Conservation (phyloP, 1,140 invertebrate genomes). For the Elymnias hypermnestra region DNA sequence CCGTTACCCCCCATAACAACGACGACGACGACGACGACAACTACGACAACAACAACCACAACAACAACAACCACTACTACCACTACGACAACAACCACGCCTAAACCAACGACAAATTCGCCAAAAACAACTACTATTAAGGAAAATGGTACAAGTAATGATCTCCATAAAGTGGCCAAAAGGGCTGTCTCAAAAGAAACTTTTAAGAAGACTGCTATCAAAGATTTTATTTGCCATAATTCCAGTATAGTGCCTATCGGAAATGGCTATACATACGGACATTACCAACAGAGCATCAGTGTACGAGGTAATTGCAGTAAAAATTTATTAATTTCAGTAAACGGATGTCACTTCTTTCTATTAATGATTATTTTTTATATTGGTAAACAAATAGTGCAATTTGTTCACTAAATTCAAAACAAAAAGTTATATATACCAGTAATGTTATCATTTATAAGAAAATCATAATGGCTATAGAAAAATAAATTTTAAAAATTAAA, state of each 20-base stretch:
- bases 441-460: too few relatives aligned
- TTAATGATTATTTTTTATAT: too few relatives aligned
- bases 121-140: conserved; percentile 28
- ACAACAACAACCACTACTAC: conserved; percentile 64
- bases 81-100: conserved; percentile 38
- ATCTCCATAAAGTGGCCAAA: conserved; percentile 34
- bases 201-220: conserved; percentile 30
- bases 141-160: conserved; percentile 29
- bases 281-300: conserved; percentile 79
- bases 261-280: conserved; percentile 83
- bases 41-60: conserved; percentile 72
- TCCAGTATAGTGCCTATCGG: conserved; percentile 78
- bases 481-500: too few relatives aligned
- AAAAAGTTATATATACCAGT: too few relatives aligned
- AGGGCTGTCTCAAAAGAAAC: conserved; percentile 29
- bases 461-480: too few relatives aligned
- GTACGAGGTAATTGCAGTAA: conserved; percentile 81
- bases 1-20: conserved; percentile 78
- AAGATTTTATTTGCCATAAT: conserved; percentile 78
- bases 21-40: conserved; percentile 77
- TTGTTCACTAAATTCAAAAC: too few relatives aligned
- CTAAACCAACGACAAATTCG: conserved; percentile 34
- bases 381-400: too few relatives aligned
- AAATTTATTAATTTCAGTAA: too few relatives aligned
- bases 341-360: too few relatives aligned